These are phyloP conservation scores for Onychomys leucogaster DNA, from an alignment of 2,797 vertebrate species.

Conservation along the genomic window DNA sequence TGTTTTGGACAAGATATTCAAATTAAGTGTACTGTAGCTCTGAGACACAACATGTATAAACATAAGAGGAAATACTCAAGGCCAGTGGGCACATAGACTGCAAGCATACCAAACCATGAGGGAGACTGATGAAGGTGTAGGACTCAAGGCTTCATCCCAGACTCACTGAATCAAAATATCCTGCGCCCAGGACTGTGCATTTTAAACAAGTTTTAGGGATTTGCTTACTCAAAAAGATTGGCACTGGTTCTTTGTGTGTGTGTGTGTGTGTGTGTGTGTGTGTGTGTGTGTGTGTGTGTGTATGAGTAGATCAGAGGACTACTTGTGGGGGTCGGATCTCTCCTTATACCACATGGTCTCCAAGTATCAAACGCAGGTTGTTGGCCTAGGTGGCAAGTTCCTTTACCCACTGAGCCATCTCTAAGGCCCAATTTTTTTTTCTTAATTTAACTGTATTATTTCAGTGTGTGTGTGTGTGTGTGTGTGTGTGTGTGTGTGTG, in stretches of 20 bases:
- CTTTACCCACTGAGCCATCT: not conserved
- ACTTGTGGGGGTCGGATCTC: not conserved
- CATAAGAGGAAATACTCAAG: constrained; percentile 35
- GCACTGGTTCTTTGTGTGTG: not conserved
- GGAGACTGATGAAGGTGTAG: not conserved
- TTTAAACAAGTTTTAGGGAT: constrained; percentile 29
- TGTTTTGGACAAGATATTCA: constrained; percentile 41
- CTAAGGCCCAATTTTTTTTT: not conserved
- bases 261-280: not conserved
- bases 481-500: not conserved
- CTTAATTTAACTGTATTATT: not conserved
- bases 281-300: not conserved
- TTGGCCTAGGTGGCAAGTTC: not conserved
- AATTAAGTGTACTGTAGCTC: not conserved
- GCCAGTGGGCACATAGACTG: not conserved
- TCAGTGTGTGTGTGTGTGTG: not conserved
- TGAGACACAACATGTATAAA: not conserved
- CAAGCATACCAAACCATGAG: not conserved
- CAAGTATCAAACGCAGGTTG: not conserved
- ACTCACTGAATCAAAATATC: constrained; percentile 54
- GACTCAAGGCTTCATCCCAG: not conserved
- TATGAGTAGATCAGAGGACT: not conserved
- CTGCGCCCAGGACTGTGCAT: constrained; percentile 38
- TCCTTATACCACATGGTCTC: not conserved
- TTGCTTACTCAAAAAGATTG: constrained; percentile 13